phyloP scores from a whole-genome alignment of 2,797 vertebrate species.

The Sylvia borin region DNA sequence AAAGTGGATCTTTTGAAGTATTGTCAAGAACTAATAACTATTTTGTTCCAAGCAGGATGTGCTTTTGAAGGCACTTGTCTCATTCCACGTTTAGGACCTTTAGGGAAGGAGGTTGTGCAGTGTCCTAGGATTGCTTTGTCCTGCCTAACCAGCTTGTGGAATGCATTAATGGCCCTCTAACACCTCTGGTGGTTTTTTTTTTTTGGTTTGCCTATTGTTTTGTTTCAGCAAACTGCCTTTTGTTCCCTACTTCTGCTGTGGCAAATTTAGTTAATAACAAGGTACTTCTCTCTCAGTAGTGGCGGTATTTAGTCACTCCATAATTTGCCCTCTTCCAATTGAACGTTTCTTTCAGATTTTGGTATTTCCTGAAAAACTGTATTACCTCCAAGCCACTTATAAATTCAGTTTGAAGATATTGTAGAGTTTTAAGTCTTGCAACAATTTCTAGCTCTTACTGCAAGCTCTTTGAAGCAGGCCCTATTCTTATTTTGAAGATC shows the following conservation, averaged over 20 bases:
- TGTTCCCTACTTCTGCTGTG: not conserved
- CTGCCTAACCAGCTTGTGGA: not conserved
- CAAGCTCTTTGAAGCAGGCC: not conserved
- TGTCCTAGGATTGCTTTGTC: not conserved
- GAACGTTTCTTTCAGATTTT: not conserved
- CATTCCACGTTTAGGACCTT: not conserved
- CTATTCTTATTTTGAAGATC: not conserved
- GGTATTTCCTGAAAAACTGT: not conserved
- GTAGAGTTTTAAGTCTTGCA: not conserved
- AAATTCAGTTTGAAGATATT: not conserved
- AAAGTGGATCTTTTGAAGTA: not conserved
- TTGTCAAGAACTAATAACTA: not conserved
- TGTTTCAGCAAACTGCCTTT: not conserved
- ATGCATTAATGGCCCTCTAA: not conserved
- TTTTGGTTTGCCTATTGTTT: not conserved
- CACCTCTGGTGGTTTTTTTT: not conserved
- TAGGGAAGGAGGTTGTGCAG: not conserved
- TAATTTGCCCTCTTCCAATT: not conserved
- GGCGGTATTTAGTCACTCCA: not conserved
- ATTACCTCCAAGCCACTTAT: not conserved
- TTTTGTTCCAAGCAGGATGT: not conserved
- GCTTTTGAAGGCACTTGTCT: not conserved
- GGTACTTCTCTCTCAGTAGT: not conserved
- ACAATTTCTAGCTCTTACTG: not conserved
- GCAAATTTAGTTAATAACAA: not conserved